Base-by-base conservation (phyloP, 2,797 vertebrate species). In the Fundulus diaphanus region DNA sequence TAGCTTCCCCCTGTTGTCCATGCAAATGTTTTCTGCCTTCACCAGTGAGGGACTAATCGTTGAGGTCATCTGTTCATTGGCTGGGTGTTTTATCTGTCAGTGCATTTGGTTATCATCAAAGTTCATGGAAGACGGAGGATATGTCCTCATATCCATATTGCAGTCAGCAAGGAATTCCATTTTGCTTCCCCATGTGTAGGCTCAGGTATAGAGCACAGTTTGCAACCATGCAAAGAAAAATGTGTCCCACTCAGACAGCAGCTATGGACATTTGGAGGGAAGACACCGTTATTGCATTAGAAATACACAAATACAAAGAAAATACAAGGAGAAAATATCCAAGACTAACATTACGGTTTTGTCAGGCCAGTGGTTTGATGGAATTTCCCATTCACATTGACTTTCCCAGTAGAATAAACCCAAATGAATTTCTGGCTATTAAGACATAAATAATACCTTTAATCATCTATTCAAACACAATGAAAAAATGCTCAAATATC, bases 51-150 rank as follows among this genome's bases (percentile, higher is more conserved):
- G 72, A 70, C 51, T 74, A 77, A 73, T 81, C 78, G 79, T 83
- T 84, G 83, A 89, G 69, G 82, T 81, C 70, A 48, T 88, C 77
- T 79, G 42, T 89, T 88, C 81, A 52, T 84, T 77, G 80, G 80
- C 85, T 83, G 72, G 79, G 65, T 79, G 20, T 79, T 22, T 82
- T 82, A 59, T 90, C 63, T 77, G 68, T 85, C 79, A 73, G 76
- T 89, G 82, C 80, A 73, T 91, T 88, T 91, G 88, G 77, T 87
- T 86, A 67, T 86, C 79, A 83, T 87, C 74, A 70, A 76, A 83
- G 89, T 93, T 84, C 83, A 68, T 42, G 42, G 86, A 88, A 84
- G 90, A 88, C 69, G 29, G 66, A 81, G 84, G 81, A 81, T 74
- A 78, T 76, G 77, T 88, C 80, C 71, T 82, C 68, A 54, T 81